phyloP scores from a whole-genome alignment of 2,113 vertebrate genomes.

The Speoplatyrhinus poulsoni region DNA sequence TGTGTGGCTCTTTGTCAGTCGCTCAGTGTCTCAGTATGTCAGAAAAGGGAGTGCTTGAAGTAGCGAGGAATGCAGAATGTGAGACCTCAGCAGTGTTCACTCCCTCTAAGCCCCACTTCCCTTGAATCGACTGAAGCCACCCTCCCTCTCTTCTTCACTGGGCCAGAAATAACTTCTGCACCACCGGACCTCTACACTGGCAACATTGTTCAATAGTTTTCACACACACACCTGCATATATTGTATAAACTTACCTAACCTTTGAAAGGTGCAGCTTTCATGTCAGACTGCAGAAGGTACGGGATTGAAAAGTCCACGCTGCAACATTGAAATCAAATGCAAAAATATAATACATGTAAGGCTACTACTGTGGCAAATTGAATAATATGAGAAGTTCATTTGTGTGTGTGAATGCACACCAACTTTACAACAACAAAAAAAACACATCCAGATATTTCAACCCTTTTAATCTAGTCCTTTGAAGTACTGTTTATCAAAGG shows the following conservation, averaged over 20 bases:
- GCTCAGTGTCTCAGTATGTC: conserved; percentile 33
- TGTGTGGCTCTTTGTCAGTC: conserved; percentile 14
- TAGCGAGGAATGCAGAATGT: conserved; percentile 64
- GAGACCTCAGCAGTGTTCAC: conserved; percentile 54
- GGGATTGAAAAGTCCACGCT: conserved; percentile 31
- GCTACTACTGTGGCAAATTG: background rate
- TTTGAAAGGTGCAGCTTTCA: conserved; percentile 52
- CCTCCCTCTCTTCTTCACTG: conserved; percentile 47
- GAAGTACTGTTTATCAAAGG: too few species aligned
- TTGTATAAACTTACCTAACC: conserved; percentile 2
- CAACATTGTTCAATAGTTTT: conserved; percentile 47
- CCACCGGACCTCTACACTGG: conserved; percentile 44
- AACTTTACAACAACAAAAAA: background rate
- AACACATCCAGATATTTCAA: too few species aligned
- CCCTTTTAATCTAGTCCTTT: too few species aligned
- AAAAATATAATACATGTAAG: too few species aligned
- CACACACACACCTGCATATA: conserved; percentile 11
- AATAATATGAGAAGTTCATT: background rate
- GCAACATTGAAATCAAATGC: conserved; percentile 27
- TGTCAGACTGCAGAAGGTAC: conserved; percentile 22
- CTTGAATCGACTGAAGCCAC: conserved; percentile 55
- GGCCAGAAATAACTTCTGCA: conserved; percentile 59
- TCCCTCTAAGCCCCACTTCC: conserved; percentile 53
- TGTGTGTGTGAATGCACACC: background rate
- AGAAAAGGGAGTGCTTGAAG: conserved; percentile 61